Conservation (phyloP, 2,113 vertebrate genomes). For the Prunella fulvescens region DNA sequence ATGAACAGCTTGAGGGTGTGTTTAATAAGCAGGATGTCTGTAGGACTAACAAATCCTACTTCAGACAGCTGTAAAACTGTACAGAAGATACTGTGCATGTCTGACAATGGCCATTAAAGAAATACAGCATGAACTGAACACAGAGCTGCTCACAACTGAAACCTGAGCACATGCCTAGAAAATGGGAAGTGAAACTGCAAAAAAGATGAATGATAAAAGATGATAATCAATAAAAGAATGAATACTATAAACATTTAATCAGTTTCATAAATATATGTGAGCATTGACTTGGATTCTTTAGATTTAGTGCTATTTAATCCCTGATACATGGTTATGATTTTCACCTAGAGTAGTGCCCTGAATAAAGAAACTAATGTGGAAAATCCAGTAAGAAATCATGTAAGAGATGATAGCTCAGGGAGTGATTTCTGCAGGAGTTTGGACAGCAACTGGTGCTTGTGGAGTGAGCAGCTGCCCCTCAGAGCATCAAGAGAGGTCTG, state of each 20-base stretch:
- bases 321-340: background rate
- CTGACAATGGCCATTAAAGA: background rate
- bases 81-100: background rate
- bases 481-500: background rate
- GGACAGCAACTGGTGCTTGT: background rate
- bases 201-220: background rate
- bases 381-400: background rate
- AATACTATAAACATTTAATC: background rate
- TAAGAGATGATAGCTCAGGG: background rate
- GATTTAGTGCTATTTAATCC: background rate
- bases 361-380: background rate
- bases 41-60: conserved; percentile 20
- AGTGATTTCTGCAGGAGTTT: background rate
- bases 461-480: background rate
- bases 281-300: background rate
- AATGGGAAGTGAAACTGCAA: background rate
- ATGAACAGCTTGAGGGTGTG: conserved; percentile 42
- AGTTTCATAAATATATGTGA: background rate
- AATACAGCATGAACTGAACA: conserved; percentile 24
- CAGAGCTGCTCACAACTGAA: background rate
- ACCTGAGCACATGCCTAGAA: background rate
- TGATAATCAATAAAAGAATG: conserved; percentile 2
- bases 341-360: background rate
- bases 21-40: conserved; percentile 32
- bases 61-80: background rate